Conservation (phyloP, 1,140 invertebrate species). For the Lordiphosa mommai region DNA sequence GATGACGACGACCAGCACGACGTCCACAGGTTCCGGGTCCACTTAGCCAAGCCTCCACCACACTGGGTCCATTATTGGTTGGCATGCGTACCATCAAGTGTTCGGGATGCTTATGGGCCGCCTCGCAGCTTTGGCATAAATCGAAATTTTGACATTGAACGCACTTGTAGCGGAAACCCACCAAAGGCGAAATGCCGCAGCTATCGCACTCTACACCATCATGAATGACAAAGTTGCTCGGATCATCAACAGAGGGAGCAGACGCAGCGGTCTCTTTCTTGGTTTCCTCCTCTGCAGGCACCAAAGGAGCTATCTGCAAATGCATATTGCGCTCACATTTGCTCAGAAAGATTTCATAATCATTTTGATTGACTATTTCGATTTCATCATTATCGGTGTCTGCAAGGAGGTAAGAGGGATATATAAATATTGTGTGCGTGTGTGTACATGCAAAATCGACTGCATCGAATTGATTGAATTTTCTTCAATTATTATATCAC, state of each 20-base stretch:
- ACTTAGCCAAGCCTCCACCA: conserved; percentile 57
- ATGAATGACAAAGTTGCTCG: conserved; percentile 80
- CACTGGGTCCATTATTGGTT: conserved; percentile 47
- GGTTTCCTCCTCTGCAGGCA: background rate
- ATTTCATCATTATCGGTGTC: conserved; percentile 69
- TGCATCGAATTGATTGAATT: background rate
- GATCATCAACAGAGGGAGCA: conserved; percentile 22
- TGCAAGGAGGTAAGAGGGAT: conserved; percentile 19
- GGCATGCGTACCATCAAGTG: conserved; percentile 90
- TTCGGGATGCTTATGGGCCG: conserved; percentile 85
- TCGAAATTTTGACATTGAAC: conserved; percentile 91
- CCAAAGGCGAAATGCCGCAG: conserved; percentile 83
- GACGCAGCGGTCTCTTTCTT: conserved; percentile 1
- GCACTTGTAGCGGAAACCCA: conserved; percentile 93
- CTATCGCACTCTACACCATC: conserved; percentile 87
- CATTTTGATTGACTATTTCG: conserved; percentile 58
- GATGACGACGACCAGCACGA: conserved; percentile 37
- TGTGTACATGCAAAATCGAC: background rate
- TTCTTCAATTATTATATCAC: conserved; percentile 20
- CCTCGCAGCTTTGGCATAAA: conserved; percentile 89
- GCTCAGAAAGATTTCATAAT: conserved; percentile 58
- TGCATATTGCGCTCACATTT: conserved; percentile 39
- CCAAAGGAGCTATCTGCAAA: conserved; percentile 45
- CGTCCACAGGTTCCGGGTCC: conserved; percentile 23
- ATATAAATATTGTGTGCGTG: background rate